phyloP scores from a whole-genome alignment of 1,140 invertebrate genomes.

The Akabosia matsudoensis region DNA sequence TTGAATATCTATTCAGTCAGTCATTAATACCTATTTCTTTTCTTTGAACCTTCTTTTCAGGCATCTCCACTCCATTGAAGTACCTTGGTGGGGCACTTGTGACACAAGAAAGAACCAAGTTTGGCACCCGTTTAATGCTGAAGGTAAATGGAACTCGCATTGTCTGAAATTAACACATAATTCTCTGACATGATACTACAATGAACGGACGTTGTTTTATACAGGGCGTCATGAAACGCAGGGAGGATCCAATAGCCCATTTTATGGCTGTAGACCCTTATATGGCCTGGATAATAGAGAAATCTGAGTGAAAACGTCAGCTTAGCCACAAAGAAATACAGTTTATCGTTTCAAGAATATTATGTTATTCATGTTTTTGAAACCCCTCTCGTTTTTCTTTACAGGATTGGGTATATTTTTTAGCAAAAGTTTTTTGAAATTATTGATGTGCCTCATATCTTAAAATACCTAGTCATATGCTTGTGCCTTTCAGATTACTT shows the following conservation, averaged over 20 bases:
- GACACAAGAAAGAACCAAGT: neutral
- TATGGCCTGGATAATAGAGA: neutral
- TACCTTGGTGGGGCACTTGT: constrained; percentile 6
- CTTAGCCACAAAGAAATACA: no score
- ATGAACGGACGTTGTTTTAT: neutral
- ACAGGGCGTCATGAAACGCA: neutral
- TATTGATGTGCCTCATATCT: no score
- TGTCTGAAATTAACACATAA: neutral
- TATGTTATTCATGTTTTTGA: no score
- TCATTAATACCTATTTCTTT: no score
- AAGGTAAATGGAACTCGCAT: neutral
- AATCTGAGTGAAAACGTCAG: no score
- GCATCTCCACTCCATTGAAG: neutral
- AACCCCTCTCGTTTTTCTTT: no score
- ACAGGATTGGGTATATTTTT: no score
- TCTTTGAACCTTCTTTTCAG: no score
- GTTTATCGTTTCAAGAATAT: no score
- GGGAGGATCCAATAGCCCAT: neutral
- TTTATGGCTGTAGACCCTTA: neutral
- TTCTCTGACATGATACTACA: neutral
- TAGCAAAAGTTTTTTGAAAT: no score
- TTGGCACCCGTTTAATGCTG: constrained; percentile 1
- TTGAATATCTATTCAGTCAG: neutral
- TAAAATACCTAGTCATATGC: no score
- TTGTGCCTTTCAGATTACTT: no score